These are phyloP conservation scores for Bovichtus variegatus DNA, from an alignment of 2,797 vertebrate genomes.

Conservation along the genomic window DNA sequence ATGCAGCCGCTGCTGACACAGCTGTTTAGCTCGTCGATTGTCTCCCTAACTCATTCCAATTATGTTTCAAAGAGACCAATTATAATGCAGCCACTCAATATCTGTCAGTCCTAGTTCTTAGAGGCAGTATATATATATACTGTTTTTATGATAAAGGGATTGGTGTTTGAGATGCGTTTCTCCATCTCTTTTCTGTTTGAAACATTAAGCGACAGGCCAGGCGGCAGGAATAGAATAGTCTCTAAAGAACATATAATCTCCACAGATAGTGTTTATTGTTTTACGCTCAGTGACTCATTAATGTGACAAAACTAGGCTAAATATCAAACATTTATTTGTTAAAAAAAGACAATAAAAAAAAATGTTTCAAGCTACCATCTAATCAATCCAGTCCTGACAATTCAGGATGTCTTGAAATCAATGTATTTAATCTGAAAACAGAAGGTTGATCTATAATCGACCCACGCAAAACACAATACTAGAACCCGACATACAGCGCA, in stretches of 20 bases:
- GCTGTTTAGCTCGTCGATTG: conserved; percentile 22
- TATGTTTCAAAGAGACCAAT: conserved; percentile 30
- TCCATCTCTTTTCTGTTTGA: not conserved
- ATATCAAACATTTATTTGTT: not conserved
- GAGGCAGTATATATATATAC: not conserved
- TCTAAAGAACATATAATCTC: not conserved
- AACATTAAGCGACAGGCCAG: not conserved
- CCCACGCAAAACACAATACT: not conserved
- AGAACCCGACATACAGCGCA: not conserved
- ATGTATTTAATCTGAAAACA: not conserved
- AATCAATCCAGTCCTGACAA: not conserved
- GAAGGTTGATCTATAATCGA: not conserved
- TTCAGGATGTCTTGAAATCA: not conserved
- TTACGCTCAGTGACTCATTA: not conserved
- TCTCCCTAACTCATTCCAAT: conserved; percentile 19
- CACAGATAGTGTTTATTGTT: not conserved
- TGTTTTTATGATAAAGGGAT: conserved; percentile 4
- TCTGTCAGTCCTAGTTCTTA: conserved; percentile 24
- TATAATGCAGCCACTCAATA: conserved; percentile 4
- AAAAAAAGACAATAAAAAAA: not conserved
- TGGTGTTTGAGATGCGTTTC: not conserved
- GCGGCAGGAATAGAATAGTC: not conserved
- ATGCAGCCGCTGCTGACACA: conserved; percentile 29
- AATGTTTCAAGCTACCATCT: not conserved
- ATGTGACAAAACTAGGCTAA: not conserved